Evolutionary conservation across 2,113 vertebrate genomes (phyloP), one percentile per base, ranked within the genome.

Genomic region (Triplophysa rosa): DNA sequence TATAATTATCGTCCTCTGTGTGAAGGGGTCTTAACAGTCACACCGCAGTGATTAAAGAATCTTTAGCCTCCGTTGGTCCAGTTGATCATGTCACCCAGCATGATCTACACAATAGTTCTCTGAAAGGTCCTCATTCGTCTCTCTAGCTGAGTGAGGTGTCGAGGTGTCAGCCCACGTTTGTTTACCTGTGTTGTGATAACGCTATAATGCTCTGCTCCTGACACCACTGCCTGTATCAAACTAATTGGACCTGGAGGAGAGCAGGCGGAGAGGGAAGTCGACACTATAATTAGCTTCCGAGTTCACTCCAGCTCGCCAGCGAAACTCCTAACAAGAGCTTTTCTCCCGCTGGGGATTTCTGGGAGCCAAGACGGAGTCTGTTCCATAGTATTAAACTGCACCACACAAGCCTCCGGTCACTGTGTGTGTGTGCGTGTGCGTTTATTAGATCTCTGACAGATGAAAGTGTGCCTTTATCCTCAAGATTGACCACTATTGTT

Each of bases 231-330:
- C 77, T 64, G 49, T 73, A 52, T 52, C 73, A 68, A 29, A 49
- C 79, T 81, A 75, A 81, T 81, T 74, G 79, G 79, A 81, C 71
- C 65, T 68, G 42, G 64, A 75, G 79, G 73, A 75, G 79, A 59
- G 71, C 70, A 72, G 58, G 19, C 78, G 56, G 79, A 59, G 69
- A 74, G 71, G 68, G 79, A 64, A 26, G 69, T 56, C 65, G 69
- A 67, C 49, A 64, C 79, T 13, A 66, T 67, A 71, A 80, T 80
- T 71, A 80, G 62, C 69, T 56, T 66, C 79, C 21, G 62, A 58
- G 29, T 69, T 66, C 62, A 67, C 45, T 70, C 45, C 7, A 10
- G 49, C 79, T 74, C 52, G 1, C 14, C 69, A 58, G 54, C 21
- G 23, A 45, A 67, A 56, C 69, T 56, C 79, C 73, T 49, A 64